phyloP scores from a whole-genome alignment of 2,113 vertebrate species.

The Mesembrinibis cayennensis region DNA sequence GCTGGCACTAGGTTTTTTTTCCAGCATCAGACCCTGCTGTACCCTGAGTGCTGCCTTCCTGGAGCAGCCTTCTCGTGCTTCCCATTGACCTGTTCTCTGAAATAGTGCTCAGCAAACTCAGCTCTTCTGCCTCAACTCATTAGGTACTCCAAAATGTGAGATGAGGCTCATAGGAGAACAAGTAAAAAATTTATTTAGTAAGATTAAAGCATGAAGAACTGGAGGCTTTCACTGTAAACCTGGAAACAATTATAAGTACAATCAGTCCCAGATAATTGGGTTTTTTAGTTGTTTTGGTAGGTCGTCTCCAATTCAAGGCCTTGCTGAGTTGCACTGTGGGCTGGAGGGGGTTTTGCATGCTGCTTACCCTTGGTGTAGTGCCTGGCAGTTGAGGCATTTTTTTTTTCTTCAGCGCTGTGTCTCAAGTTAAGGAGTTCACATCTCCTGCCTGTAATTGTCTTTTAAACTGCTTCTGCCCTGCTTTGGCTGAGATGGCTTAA shows the following conservation, averaged over 20 bases:
- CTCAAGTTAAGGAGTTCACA: not conserved
- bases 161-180: not conserved
- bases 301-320: not conserved
- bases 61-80: not conserved
- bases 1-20: not conserved
- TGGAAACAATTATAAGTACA: not conserved
- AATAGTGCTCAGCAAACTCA: not conserved
- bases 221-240: not conserved
- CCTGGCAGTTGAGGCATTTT: not conserved
- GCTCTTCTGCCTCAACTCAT: not conserved
- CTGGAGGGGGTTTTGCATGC: not conserved
- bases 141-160: not conserved
- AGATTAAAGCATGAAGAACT: not conserved
- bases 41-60: not conserved
- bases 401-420: not conserved
- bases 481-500: not conserved
- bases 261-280: not conserved
- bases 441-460: not conserved
- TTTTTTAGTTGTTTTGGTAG: not conserved
- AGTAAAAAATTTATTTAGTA: not conserved
- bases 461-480: not conserved
- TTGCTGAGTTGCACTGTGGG: not conserved
- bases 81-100: rapidly evolving
- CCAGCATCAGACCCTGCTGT: not conserved
- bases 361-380: not conserved